A percentile compares a stretch with the other conserved stretches of the same genome.
These are phyloP conservation scores for Engraulis encrasicolus DNA, from an alignment of 2,113 vertebrate species.

Conservation along the genomic window DNA sequence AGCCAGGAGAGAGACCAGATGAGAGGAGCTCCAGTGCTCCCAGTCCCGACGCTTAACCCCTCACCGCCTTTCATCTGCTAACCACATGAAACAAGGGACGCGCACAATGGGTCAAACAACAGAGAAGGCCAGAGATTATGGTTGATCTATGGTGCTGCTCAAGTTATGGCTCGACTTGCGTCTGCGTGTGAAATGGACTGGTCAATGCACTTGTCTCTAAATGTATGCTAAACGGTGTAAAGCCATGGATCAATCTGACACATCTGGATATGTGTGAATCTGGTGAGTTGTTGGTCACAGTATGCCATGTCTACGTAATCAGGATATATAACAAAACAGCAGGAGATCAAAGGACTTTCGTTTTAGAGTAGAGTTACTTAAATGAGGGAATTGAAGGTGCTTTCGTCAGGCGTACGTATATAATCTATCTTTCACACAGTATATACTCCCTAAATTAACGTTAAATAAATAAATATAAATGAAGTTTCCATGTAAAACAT, in stretches of 20 bases:
- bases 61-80: constrained; percentile 31
- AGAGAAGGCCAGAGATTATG: background rate
- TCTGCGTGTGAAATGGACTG: background rate
- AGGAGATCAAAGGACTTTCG: background rate
- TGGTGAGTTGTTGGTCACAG: background rate
- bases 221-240: background rate
- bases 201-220: background rate
- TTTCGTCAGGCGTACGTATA: too few relatives aligned
- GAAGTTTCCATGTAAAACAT: too few relatives aligned
- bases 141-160: background rate
- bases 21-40: constrained; percentile 11
- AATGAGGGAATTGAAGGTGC: too few relatives aligned
- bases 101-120: constrained; percentile 1
- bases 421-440: too few relatives aligned
- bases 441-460: too few relatives aligned
- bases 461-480: too few relatives aligned
- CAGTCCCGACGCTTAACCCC: background rate
- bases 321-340: background rate
- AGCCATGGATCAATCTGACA: background rate
- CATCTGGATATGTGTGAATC: background rate
- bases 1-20: constrained; percentile 29
- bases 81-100: constrained; percentile 32
- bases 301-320: background rate
- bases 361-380: too few relatives aligned
- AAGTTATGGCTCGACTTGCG: background rate